These are phyloP conservation scores for Poeciliopsis retropinna DNA, from an alignment of 2,113 vertebrate species.

Conservation along the genomic window DNA sequence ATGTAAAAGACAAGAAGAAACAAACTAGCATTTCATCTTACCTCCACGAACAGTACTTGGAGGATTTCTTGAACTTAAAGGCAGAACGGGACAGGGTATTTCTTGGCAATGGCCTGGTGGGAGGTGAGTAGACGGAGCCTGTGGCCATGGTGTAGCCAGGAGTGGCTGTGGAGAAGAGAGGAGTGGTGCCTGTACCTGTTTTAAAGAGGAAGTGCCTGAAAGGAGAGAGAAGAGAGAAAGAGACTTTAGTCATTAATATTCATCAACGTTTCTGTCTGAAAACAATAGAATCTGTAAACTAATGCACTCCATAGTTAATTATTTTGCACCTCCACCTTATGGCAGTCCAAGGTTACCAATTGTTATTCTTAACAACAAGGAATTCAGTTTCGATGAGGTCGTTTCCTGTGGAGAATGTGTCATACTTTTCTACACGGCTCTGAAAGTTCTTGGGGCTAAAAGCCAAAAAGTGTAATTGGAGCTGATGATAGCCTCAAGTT, in stretches of 20 bases:
- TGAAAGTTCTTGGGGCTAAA: no score
- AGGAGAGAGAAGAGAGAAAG: conserved; percentile 11
- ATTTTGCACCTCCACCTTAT: background rate
- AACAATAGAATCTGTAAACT: background rate
- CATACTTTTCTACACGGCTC: background rate
- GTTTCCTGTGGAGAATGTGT: background rate
- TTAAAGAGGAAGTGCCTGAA: conserved; percentile 99
- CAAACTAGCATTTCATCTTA: conserved; percentile 24
- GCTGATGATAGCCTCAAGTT: no score
- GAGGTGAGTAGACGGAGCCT: conserved; percentile 96
- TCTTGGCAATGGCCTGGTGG: conserved; percentile 93
- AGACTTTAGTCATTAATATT: background rate
- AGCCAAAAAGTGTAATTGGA: no score
- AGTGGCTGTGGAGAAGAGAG: conserved; percentile 97
- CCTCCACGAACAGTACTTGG: conserved; percentile 98
- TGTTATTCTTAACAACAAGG: background rate
- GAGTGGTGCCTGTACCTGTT: conserved; percentile 98
- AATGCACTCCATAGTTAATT: background rate
- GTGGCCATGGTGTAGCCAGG: conserved; percentile 99
- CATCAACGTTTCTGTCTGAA: background rate
- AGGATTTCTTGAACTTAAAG: conserved; percentile 99
- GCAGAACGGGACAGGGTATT: conserved; percentile 97
- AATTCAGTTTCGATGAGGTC: background rate
- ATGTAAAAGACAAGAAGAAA: no score
- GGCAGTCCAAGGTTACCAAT: background rate